Evolutionary conservation across 2,888 invertebrate genomes (phyloP), one percentile per base, ranked within the genome.

Genomic region (Drosophila barbarae): DNA sequence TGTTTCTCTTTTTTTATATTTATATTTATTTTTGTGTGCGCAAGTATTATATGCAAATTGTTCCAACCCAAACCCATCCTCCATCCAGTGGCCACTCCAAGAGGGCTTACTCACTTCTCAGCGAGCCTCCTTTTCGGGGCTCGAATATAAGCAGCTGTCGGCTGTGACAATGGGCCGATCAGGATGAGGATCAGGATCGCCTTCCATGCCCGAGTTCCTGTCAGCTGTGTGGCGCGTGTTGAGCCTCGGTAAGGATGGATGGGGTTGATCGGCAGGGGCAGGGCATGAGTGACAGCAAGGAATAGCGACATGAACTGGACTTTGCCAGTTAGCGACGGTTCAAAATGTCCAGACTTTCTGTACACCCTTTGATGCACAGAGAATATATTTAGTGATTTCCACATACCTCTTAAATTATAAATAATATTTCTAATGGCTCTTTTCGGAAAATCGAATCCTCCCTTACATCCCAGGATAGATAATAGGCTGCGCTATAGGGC

Each of bases 11-110:
- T 68, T 41, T 42, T 26, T n/a, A n/a, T 39, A n/a, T 42, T n/a
- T 42, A 42, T 42, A 42, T 42, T n/a, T 26, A 41, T 23, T 23
- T n/a, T 69, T 46, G 46, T 15, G 10, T 30, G 28, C 44, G 28
- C 44, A 4, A 44, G 61, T 55, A 74, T 79, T 73, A 77, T 82
- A 79, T 79, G 78, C 80, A 75, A 79, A 79, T 82, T 71, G 46
- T 46, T 52, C 44, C 38, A 55, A 55, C 36, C 66, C 36, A 10
- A 36, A 41, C 10, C 59, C 59, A 49, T 39, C 36, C 55, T 47
- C 36, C 55, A 38, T 10, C 13, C 23, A 35, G 42, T 50, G 61
- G 32, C 63, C 63, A 61, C 63, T 52, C 44, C 23, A 44, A 63
- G 52, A 61, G 63, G 63, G 42, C 36, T 44, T 38, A 26, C 15